Evolutionary conservation across 2,888 invertebrate species (phyloP).

Genomic region (Myopa testacea): DNA sequence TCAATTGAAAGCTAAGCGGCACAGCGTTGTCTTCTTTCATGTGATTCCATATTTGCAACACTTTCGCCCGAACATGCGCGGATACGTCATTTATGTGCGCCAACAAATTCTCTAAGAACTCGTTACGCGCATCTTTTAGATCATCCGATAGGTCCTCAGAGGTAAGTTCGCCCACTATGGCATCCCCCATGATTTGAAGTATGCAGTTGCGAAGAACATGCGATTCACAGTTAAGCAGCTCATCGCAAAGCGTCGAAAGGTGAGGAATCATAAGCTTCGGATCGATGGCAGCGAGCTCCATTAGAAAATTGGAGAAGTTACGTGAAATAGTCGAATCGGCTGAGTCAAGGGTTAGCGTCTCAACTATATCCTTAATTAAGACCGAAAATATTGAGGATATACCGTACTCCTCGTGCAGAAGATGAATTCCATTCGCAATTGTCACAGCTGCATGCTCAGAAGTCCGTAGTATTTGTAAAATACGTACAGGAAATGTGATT

Average conservation of each 20-base stretch:
- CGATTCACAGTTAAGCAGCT: slow-evolving; percentile 71
- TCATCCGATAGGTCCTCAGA: slow-evolving; percentile 79
- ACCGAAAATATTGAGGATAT: slow-evolving; percentile 64
- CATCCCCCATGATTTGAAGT: slow-evolving; percentile 84
- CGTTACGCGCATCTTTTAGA: slow-evolving; percentile 78
- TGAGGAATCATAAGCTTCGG: slow-evolving; percentile 67
- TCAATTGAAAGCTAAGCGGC: slow-evolving; percentile 78
- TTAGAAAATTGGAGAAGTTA: slow-evolving; percentile 65
- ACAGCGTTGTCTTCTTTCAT: slow-evolving; percentile 84
- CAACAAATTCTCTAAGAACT: slow-evolving; percentile 81
- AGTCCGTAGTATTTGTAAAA: slow-evolving; percentile 72
- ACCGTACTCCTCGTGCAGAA: slow-evolving; percentile 65
- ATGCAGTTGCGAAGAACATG: slow-evolving; percentile 83
- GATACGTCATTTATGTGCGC: slow-evolving; percentile 88
- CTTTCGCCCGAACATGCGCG: slow-evolving; percentile 87
- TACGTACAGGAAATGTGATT: slow-evolving; percentile 79
- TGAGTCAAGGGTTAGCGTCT: slow-evolving; percentile 60
- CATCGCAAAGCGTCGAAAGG: slow-evolving; percentile 64
- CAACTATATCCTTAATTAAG: slow-evolving; percentile 65
- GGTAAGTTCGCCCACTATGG: slow-evolving; percentile 78
- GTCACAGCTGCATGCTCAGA: slow-evolving; percentile 61
- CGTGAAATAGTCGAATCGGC: slow-evolving; percentile 61
- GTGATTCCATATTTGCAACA: slow-evolving; percentile 83
- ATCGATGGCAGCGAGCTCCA: slow-evolving; percentile 62
- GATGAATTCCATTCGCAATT: slow-evolving; percentile 63